Conservation (phyloP, 2,888 invertebrate species). For the Lagria hirta region DNA sequence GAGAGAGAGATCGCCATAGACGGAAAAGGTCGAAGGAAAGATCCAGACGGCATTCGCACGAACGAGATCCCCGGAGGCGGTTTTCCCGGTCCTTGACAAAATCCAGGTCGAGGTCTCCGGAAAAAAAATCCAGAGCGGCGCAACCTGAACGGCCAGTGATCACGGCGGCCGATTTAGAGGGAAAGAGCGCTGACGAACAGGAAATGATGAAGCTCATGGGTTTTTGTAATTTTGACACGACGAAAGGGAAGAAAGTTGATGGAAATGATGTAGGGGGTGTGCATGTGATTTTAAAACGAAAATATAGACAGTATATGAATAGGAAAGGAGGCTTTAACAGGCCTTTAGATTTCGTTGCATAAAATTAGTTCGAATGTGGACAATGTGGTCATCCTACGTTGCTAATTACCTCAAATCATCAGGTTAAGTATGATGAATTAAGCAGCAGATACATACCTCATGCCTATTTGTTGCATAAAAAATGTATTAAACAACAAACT, state of each 20-base stretch:
- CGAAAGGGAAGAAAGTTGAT: constrained; percentile 94
- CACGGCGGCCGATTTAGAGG: constrained; percentile 83
- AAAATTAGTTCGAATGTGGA: constrained; percentile 31
- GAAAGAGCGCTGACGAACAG: constrained; percentile 87
- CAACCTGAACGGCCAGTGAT: constrained; percentile 64
- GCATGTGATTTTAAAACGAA: constrained; percentile 92
- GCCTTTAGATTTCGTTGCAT: constrained; percentile 95
- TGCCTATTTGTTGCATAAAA: constrained; percentile 6
- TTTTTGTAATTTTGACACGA: constrained; percentile 92
- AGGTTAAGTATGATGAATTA: no score
- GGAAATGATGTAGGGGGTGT: constrained; percentile 94
- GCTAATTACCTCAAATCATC: constrained; percentile 34
- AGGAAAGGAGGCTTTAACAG: constrained; percentile 98
- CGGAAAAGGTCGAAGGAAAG: constrained; percentile 51
- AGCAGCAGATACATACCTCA: constrained; percentile 21
- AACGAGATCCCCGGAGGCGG: constrained; percentile 52
- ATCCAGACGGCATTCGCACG: constrained; percentile 52
- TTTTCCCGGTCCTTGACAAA: constrained; percentile 47
- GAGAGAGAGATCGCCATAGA: constrained; percentile 52
- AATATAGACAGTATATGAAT: constrained; percentile 99
- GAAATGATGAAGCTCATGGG: constrained; percentile 98
- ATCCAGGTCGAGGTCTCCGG: constrained; percentile 46
- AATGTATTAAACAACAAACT: no score
- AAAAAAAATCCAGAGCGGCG: constrained; percentile 42
- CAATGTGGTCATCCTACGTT: constrained; percentile 36